Evolutionary conservation across 2,797 vertebrate genomes (phyloP).

Genomic region (Novumbra hubbsi): DNA sequence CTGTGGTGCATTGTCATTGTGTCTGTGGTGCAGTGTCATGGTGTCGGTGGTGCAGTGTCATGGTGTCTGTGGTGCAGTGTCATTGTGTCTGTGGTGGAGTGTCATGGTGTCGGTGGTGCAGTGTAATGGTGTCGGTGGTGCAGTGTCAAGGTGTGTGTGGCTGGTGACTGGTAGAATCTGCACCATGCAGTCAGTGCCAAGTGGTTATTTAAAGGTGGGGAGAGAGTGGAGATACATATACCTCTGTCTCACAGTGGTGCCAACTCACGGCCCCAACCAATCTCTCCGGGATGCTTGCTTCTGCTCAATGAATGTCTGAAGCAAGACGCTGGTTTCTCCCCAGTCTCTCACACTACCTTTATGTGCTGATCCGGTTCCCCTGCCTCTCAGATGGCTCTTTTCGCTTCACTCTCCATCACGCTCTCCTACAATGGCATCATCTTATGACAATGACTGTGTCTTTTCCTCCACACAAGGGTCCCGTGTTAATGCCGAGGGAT

Average conservation of each 20-base stretch:
- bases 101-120: too few relatives aligned
- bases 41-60: background rate
- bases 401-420: background rate
- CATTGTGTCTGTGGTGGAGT: too few relatives aligned
- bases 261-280: constrained; percentile 30
- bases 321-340: constrained; percentile 53
- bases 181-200: background rate
- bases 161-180: background rate
- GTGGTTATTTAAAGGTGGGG: background rate
- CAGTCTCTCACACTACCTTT: background rate
- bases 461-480: background rate
- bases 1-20: too few relatives aligned
- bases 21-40: background rate
- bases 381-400: background rate
- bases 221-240: constrained; percentile 3
- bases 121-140: too few relatives aligned
- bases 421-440: background rate
- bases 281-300: constrained; percentile 43
- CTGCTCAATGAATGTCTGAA: constrained; percentile 60
- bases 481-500: background rate
- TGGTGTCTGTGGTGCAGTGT: too few relatives aligned
- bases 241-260: constrained; percentile 51
- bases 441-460: background rate
- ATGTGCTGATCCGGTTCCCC: background rate
- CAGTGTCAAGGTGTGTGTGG: too few relatives aligned